Conservation (phyloP, 2,113 vertebrate genomes). For the Nibea coibor region DNA sequence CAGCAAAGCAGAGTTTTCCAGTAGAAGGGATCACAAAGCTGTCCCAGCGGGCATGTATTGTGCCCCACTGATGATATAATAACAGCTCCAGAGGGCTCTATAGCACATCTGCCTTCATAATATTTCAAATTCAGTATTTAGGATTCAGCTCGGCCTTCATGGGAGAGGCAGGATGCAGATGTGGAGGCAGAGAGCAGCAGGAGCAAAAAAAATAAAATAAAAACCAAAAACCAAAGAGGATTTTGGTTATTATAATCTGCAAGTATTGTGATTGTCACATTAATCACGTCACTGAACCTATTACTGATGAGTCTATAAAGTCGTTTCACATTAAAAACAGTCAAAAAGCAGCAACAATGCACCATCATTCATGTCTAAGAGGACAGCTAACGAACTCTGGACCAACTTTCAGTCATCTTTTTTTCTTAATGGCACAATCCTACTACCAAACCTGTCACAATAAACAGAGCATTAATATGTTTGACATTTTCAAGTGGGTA, state of each 20-base stretch:
- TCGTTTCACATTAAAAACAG: neutral
- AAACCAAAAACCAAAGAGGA: neutral
- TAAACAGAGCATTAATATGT: neutral
- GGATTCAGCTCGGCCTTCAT: constrained; percentile 37
- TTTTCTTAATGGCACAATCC: neutral
- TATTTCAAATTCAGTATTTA: constrained; percentile 61
- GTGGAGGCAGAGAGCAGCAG: constrained; percentile 15
- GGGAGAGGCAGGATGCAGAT: constrained; percentile 30
- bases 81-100: constrained; percentile 52
- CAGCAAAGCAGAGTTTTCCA: constrained; percentile 56
- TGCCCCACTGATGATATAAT: constrained; percentile 52
- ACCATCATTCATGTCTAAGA: neutral
- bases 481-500: neutral
- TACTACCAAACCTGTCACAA: neutral
- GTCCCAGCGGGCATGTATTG: constrained; percentile 48
- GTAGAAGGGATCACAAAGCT: constrained; percentile 58
- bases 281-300: neutral
- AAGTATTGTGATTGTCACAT: neutral
- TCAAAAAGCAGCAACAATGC: neutral
- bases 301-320: constrained; percentile 6
- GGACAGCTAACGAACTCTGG: constrained; percentile 5
- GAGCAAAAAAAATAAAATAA: neutral
- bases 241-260: constrained; percentile 44
- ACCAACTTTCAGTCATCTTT: neutral
- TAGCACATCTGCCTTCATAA: constrained; percentile 62